A percentile compares a stretch with the other conserved stretches of the same genome.
These are phyloP conservation scores for Esox lucius DNA, from an alignment of 2,797 vertebrate species.

Conservation along the genomic window DNA sequence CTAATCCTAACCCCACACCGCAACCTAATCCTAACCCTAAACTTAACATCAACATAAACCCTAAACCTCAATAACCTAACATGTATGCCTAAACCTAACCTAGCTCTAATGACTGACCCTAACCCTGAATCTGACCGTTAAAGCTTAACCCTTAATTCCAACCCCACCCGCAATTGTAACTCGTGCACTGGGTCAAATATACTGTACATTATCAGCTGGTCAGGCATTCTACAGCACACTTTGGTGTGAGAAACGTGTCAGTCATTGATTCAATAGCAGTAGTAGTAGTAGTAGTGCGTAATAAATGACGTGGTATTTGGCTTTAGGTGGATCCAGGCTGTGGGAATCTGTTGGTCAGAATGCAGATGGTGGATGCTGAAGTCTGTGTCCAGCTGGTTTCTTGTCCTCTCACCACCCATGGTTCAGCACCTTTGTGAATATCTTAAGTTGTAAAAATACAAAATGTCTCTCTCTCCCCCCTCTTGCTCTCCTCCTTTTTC, in stretches of 20 bases:
- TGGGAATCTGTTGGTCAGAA: slow-evolving; percentile 8
- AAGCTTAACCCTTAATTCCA: too few relatives aligned
- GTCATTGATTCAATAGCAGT: slow-evolving; percentile 20
- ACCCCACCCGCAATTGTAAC: too few relatives aligned
- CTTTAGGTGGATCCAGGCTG: not conserved
- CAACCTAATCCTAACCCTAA: too few relatives aligned
- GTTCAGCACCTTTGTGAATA: slow-evolving; percentile 22
- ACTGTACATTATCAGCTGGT: slow-evolving; percentile 35
- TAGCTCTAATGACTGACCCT: not conserved
- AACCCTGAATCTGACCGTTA: too few relatives aligned
- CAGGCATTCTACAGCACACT: slow-evolving; percentile 13
- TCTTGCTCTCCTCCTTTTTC: not conserved
- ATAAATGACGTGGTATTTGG: slow-evolving; percentile 13
- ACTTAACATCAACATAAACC: too few relatives aligned
- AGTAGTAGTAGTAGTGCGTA: slow-evolving; percentile 18
- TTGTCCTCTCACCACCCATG: slow-evolving; percentile 5
- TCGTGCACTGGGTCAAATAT: slow-evolving; percentile 10
- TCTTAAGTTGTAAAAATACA: not conserved
- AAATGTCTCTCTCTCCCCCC: not conserved
- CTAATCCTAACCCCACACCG: too few relatives aligned
- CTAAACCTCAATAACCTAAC: too few relatives aligned
- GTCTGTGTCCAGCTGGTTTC: not conserved
- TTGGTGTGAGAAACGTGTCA: slow-evolving; percentile 28
- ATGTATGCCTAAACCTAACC: too few relatives aligned
- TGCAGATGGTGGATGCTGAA: not conserved